Base-by-base conservation (phyloP, 2,888 invertebrate species). In the Alloscopus bannaensis region DNA sequence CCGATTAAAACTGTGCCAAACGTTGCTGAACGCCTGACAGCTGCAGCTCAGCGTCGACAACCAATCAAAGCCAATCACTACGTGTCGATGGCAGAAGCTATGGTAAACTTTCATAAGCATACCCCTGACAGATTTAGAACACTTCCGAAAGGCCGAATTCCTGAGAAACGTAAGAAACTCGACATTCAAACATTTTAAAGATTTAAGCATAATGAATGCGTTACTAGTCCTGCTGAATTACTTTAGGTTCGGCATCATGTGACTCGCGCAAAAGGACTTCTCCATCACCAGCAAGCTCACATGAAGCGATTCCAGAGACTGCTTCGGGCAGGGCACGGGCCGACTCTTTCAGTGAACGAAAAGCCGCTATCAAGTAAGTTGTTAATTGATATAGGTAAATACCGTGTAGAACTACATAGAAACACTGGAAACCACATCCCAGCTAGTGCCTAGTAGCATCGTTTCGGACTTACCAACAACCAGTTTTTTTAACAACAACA, bases 71-170 rank as follows among this genome's bases (percentile, higher is more conserved):
- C 29, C 0, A 59, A 26, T 42, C 57, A 86, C 70, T 92, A 90
- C 86, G 89, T 91, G n/a, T 90, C 91, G 1, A 89, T 91, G 89
- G 92, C 92, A 6, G 91, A 92, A 87, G 89, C 90, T 68, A 88
- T 92, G 69, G 89, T 89, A 79, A 90, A 90, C 79, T 91, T 89
- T 87, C 90, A 91, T 82, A 90, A 88, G 76, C 90, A 90, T 84
- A 92, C 92, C 3, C 92, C 92, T 3, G 90, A 90, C 13, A 89
- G 92, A 29, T 92, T 91, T 84, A 89, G 89, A 52, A 88, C 89
- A 0, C 87, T 86, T 24, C 87, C 86, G 4, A 84, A 81, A 1
- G 81, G 81, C 11, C 2, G 55, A 22, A 59, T 80, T 18, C 73
- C 71, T 40, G 50, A 66, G 26, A 77, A 69, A 68, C 52, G 75